Evolutionary conservation across 1,140 invertebrate species (phyloP), one percentile per base, ranked within the genome.

Genomic region (Pseudoatta argentina): DNA sequence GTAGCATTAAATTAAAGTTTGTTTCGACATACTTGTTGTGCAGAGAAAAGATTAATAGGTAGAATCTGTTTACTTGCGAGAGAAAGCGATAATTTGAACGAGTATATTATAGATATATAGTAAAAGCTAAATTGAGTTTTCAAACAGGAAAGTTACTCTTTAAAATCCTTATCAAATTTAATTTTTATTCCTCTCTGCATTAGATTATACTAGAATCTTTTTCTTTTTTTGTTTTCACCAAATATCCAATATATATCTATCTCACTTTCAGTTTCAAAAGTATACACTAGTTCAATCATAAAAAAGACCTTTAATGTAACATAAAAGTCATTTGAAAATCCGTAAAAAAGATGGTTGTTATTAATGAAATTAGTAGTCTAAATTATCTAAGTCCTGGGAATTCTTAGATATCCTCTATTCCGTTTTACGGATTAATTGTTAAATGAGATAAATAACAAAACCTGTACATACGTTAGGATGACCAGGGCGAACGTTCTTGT

Each of bases 401-500:
- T 61, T 24, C 24, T 24, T 24, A 24, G 0, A 24, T 24, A 24
- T 24, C 24, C 24, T 24, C 24, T 24, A 24, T 24, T 24, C 10
- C 12, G 18, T 55, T 44, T n/a, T 14, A 44, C 2, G 55, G 34
- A 64, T 48, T 27, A 77, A 77, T 55, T n/a, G 21, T 34, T n/a
- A 44, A 34, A 21, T 27, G n/a, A 10, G 14, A 39, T 18, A 39
- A 57, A 21, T 48, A 24, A 64, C 1, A 44, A 61, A 75, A 18
- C 0, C 55, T 34, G 27, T 86, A 92, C 94, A 93, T 85, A 94
- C 93, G 71, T 94, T 95, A 12, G 94, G 92, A 72, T 95, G 95
- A 27, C 95, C 96, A 73, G 95, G 95, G 5, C 97, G 95, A 0
- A 97, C 96, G 91, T 98, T 98, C 90, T 98, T 98, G 92, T 97